A percentile compares a stretch with the other conserved stretches of the same genome.
These are phyloP conservation scores for Bombyx mandarina DNA, from an alignment of 1,140 invertebrate species.

Conservation along the genomic window DNA sequence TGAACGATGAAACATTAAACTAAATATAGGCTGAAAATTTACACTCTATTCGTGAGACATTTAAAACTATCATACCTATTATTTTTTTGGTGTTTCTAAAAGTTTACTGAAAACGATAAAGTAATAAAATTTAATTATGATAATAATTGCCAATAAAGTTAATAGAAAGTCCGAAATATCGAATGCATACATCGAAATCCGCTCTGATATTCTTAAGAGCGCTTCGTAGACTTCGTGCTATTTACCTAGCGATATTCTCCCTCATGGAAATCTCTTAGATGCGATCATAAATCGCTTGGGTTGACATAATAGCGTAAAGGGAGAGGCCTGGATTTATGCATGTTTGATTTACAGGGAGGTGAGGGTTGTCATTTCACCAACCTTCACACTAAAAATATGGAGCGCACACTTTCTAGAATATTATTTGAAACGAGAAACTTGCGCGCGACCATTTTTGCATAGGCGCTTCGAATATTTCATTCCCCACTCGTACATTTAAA, in stretches of 20 bases:
- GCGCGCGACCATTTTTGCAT: constrained; percentile 7
- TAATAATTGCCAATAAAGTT: too few relatives aligned
- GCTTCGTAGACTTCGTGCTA: constrained; percentile 40
- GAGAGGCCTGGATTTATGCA: constrained; percentile 58
- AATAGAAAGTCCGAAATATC: too few relatives aligned
- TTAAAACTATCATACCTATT: too few relatives aligned
- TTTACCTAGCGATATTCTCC: constrained; percentile 49
- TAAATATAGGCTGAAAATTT: too few relatives aligned
- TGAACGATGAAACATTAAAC: too few relatives aligned
- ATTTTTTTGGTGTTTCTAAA: too few relatives aligned
- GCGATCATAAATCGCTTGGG: constrained; percentile 61
- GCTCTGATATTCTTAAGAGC: constrained; percentile 15
- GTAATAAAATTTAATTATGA: too few relatives aligned
- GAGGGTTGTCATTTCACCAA: constrained; percentile 34
- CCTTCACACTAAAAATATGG: constrained; percentile 26
- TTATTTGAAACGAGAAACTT: constrained; percentile 14
- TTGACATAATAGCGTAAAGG: constrained; percentile 65
- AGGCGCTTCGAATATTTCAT: constrained; percentile 10
- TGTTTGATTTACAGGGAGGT: constrained; percentile 52
- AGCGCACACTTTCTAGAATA: constrained; percentile 15
- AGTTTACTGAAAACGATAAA: too few relatives aligned
- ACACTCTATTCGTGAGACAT: too few relatives aligned
- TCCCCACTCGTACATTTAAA: constrained; percentile 13
- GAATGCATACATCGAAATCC: too few relatives aligned
- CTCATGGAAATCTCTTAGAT: constrained; percentile 59